Base-by-base conservation (phyloP, 2,888 invertebrate species). In the Pammene fasciana region DNA sequence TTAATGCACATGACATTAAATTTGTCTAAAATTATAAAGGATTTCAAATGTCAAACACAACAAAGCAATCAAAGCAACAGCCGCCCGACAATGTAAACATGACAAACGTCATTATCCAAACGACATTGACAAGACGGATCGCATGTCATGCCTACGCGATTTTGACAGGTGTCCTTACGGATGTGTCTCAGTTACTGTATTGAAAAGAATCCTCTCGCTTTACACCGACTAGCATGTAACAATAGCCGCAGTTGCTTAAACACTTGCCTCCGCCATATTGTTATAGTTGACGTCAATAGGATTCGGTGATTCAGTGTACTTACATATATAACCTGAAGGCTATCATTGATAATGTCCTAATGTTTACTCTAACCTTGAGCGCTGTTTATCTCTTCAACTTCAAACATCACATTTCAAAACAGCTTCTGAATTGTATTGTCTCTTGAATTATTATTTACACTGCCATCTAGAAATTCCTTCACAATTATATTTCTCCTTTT, bases 401-500 rank as follows among this genome's bases (percentile, higher is more conserved):
- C 45, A 57, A 56, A 41, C 45, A 11, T 43, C n/a, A 43, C 43
- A n/a, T 52, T 45, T 45, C 34, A 7, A 34, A 14, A 64, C 54
- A 48, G 18, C 36, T 50, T n/a, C 50, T 50, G 48, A 50, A 38
- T 62, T n/a, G 18, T 26, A 50, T 50, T 54, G 54, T 52, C 50
- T 41, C 50, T 50, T 41, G 6, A 50, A 41, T 8, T 9, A 26
- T 38, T 52, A 52, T 34, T 45, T 34, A 11, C 26, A 41, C 45
- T 70, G 48, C 46, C 52, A 5, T 45, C 46, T 41, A 65, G 46
- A 65, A 60, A 68, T 65, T 65, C 68, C 57, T 68, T 74, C 73
- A 72, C 72, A 72, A 70, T 65, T 54, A 16, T n/a, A 65, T 43
- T 46, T 67, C 72, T 71, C 72, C 67, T 76, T 78, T 79, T 68